These are phyloP conservation scores for Notarius lentiginosus DNA, from an alignment of 2,113 vertebrate genomes.

Conservation along the genomic window DNA sequence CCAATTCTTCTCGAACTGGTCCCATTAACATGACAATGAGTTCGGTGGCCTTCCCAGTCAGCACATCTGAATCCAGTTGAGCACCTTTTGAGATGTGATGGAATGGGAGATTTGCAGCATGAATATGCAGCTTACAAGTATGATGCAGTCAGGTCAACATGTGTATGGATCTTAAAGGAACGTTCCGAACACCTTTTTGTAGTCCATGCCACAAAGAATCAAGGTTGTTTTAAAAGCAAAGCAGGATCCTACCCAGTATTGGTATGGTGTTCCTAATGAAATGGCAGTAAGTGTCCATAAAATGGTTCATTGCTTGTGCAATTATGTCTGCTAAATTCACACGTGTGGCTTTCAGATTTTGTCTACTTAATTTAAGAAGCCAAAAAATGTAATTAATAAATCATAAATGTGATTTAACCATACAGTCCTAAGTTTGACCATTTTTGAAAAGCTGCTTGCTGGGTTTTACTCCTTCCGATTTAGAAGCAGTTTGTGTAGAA, in stretches of 20 bases:
- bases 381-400: background rate
- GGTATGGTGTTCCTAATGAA: background rate
- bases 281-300: background rate
- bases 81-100: background rate
- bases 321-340: background rate
- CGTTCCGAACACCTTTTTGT: background rate
- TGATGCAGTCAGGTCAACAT: background rate
- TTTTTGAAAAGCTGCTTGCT: background rate
- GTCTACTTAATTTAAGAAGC: background rate
- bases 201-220: background rate
- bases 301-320: too few relatives aligned
- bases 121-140: background rate
- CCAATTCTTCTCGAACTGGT: background rate
- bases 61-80: too few relatives aligned
- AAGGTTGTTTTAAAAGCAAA: background rate
- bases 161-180: background rate
- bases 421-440: background rate
- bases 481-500: background rate
- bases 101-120: background rate
- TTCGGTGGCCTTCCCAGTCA: background rate
- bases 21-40: background rate
- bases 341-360: background rate
- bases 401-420: background rate
- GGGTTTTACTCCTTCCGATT: background rate
- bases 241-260: background rate